Evolutionary conservation across 1,140 invertebrate species (phyloP).

Genomic region (Cotesia typhae): DNA sequence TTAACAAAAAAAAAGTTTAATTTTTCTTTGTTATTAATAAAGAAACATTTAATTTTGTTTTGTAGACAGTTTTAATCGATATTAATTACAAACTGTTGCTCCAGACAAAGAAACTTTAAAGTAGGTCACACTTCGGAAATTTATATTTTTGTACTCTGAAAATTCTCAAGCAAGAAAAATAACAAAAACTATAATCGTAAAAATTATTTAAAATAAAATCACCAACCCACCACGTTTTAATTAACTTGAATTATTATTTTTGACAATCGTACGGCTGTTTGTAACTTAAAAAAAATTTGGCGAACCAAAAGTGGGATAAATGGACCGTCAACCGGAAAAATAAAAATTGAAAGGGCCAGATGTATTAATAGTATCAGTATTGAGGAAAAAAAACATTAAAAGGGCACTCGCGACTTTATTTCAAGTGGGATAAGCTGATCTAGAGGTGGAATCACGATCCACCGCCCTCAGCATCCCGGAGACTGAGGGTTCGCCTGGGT

Average conservation of each 20-base stretch:
- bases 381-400: neutral
- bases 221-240: too few relatives aligned
- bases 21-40: neutral
- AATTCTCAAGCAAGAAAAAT: too few relatives aligned
- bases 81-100: conserved; percentile 9
- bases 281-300: too few relatives aligned
- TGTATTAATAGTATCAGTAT: neutral
- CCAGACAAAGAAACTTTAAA: neutral
- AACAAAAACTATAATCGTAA: too few relatives aligned
- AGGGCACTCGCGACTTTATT: conserved; percentile 42
- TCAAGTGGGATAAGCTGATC: conserved; percentile 53
- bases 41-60: neutral
- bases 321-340: too few relatives aligned
- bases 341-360: neutral
- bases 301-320: too few relatives aligned
- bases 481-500: conserved; percentile 62
- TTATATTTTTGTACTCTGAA: too few relatives aligned
- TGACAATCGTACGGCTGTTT: too few relatives aligned
- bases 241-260: too few relatives aligned
- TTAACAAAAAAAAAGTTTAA: neutral
- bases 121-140: neutral
- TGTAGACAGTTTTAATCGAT: neutral
- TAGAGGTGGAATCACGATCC: conserved; percentile 85
- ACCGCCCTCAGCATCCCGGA: conserved; percentile 74
- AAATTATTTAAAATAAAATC: too few relatives aligned